Percentiles rank a stretch among this genome's conserved stretches.
Evolutionary conservation across 1,140 invertebrate genomes (phyloP).

Genomic region (Physella acuta): DNA sequence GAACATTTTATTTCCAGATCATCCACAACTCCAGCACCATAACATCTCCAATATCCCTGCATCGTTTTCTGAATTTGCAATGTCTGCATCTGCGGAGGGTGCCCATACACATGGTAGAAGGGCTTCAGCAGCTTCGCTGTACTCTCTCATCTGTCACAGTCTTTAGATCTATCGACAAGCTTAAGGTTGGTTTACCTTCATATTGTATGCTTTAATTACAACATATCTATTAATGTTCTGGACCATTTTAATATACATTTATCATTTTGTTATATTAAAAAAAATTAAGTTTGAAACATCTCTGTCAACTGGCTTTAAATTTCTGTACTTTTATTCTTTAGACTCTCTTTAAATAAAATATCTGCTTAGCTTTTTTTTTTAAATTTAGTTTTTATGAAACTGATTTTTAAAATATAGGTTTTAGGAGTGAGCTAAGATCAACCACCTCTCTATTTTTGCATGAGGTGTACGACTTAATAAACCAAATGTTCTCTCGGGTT

Average conservation of each 20-base stretch:
- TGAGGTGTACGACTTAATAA: not conserved
- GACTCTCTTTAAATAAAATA: too few relatives aligned
- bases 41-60: slow-evolving; percentile 35
- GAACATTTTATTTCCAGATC: slow-evolving; percentile 32
- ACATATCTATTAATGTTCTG: not conserved
- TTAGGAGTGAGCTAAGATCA: too few relatives aligned
- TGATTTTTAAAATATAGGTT: too few relatives aligned
- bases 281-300: not conserved
- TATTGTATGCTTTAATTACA: not conserved
- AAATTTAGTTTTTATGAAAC: too few relatives aligned
- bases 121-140: slow-evolving; percentile 34
- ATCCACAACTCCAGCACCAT: slow-evolving; percentile 39
- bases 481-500: not conserved
- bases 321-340: not conserved
- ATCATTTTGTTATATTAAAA: not conserved
- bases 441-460: not conserved
- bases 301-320: not conserved
- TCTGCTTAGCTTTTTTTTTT: too few relatives aligned
- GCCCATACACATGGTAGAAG: slow-evolving; percentile 42
- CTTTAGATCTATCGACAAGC: slow-evolving; percentile 31
- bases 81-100: slow-evolving; percentile 39
- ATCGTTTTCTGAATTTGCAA: slow-evolving; percentile 35
- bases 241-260: not conserved
- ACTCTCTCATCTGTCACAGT: slow-evolving; percentile 31
- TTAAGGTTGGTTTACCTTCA: slow-evolving; percentile 32